phyloP scores from a whole-genome alignment of 2,113 vertebrate genomes.

The Puffinus mauretanicus region DNA sequence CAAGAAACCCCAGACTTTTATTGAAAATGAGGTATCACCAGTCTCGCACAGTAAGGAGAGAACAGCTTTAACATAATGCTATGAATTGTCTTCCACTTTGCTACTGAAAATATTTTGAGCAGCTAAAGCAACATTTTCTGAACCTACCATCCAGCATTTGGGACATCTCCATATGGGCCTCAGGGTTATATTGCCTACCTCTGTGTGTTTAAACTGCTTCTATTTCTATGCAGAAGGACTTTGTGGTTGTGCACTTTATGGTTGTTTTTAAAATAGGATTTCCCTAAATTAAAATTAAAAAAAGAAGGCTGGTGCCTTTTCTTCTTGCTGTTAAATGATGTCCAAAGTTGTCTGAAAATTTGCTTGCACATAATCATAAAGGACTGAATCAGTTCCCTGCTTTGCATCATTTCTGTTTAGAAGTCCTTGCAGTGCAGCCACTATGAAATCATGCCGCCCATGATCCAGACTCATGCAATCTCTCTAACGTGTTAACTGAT shows the following conservation, averaged over 20 bases:
- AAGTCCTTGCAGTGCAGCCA: background rate
- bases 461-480: background rate
- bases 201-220: background rate
- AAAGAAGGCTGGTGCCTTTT: background rate
- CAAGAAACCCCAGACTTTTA: background rate
- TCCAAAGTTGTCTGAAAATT: background rate
- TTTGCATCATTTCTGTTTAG: background rate
- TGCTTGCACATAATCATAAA: background rate
- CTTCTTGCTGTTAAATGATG: background rate
- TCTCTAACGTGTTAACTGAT: background rate
- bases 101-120: background rate
- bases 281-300: background rate
- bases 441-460: background rate
- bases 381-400: background rate
- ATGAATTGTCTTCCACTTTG: background rate
- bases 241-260: fast-evolving
- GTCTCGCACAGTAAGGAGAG: background rate
- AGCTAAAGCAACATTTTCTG: background rate
- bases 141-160: background rate
- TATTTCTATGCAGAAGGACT: background rate
- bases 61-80: background rate
- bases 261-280: background rate
- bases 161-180: background rate
- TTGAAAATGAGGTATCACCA: background rate
- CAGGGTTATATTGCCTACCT: background rate